Evolutionary conservation across 2,888 invertebrate genomes (phyloP).

Genomic region (Syrphus vitripennis): DNA sequence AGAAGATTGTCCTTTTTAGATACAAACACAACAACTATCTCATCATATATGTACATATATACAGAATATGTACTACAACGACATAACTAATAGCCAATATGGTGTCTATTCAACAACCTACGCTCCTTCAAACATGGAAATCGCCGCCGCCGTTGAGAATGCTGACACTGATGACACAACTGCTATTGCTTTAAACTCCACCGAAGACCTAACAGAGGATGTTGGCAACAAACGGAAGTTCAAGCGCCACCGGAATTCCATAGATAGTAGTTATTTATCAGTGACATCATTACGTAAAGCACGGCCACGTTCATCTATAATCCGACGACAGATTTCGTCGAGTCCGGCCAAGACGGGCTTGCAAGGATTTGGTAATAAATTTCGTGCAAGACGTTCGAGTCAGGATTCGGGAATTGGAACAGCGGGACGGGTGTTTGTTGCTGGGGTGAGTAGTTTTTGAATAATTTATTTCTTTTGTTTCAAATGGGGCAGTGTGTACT

Average conservation of each 20-base stretch:
- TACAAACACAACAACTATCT: neutral
- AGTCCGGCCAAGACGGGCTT: slow-evolving; percentile 79
- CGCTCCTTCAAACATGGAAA: slow-evolving; percentile 50
- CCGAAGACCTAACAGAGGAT: slow-evolving; percentile 76
- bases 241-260: slow-evolving; percentile 63
- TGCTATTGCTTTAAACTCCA: slow-evolving; percentile 77
- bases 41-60: neutral
- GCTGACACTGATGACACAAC: slow-evolving; percentile 73
- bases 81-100: slow-evolving; percentile 21
- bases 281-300: slow-evolving; percentile 77
- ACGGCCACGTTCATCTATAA: slow-evolving; percentile 70
- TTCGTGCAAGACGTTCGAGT: slow-evolving; percentile 77
- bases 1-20: slow-evolving; percentile 3
- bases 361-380: slow-evolving; percentile 73
- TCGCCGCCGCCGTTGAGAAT: slow-evolving; percentile 73
- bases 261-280: slow-evolving; percentile 77
- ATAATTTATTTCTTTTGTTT: slow-evolving; percentile 1
- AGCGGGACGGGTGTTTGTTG: slow-evolving; percentile 74
- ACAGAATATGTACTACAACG: slow-evolving; percentile 52
- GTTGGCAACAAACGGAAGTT: slow-evolving; percentile 59
- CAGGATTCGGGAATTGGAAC: slow-evolving; percentile 80
- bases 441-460: slow-evolving; percentile 74
- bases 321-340: slow-evolving; percentile 78
- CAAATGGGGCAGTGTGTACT: neutral
- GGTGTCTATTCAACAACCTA: slow-evolving; percentile 45